These are phyloP conservation scores for Atherinomorus stipes DNA, from an alignment of 2,113 vertebrate genomes.

Conservation along the genomic window DNA sequence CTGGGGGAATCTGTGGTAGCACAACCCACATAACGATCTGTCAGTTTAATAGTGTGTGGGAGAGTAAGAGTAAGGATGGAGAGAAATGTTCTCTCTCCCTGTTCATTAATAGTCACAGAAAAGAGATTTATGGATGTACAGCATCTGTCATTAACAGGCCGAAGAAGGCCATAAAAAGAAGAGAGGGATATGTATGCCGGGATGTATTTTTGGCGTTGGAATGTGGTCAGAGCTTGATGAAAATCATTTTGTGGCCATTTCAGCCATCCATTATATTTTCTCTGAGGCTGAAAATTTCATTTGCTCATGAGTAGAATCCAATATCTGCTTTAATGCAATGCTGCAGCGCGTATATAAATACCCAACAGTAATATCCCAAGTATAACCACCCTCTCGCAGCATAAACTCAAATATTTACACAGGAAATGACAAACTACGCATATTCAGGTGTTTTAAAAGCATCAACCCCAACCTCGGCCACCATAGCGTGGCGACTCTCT, in stretches of 20 bases:
- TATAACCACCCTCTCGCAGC: not conserved
- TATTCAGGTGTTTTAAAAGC: not conserved
- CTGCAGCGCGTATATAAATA: slow-evolving; percentile 14
- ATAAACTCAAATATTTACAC: not conserved
- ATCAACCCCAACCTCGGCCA: not conserved
- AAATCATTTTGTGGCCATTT: slow-evolving; percentile 14
- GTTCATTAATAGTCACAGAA: slow-evolving; percentile 57
- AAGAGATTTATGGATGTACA: slow-evolving; percentile 45
- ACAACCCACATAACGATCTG: slow-evolving; percentile 68
- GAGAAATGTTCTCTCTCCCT: slow-evolving; percentile 37
- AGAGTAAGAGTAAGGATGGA: slow-evolving; percentile 41
- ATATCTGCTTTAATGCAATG: slow-evolving; percentile 18
- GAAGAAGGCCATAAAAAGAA: slow-evolving; percentile 44
- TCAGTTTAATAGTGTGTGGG: slow-evolving; percentile 73
- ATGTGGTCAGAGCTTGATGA: slow-evolving; percentile 12
- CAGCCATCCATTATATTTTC: slow-evolving; percentile 46
- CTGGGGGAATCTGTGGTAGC: slow-evolving; percentile 65
- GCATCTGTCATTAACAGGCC: slow-evolving; percentile 48
- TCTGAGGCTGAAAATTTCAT: slow-evolving; percentile 44
- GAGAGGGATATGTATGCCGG: slow-evolving; percentile 20
- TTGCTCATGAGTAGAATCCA: slow-evolving; percentile 39
- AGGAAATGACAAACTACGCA: not conserved
- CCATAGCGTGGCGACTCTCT: slow-evolving; percentile 8
- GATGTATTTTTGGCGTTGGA: not conserved
- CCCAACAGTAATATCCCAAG: slow-evolving; percentile 12